Conservation (phyloP, 2,888 invertebrate species). For the Andrena bucephala region DNA sequence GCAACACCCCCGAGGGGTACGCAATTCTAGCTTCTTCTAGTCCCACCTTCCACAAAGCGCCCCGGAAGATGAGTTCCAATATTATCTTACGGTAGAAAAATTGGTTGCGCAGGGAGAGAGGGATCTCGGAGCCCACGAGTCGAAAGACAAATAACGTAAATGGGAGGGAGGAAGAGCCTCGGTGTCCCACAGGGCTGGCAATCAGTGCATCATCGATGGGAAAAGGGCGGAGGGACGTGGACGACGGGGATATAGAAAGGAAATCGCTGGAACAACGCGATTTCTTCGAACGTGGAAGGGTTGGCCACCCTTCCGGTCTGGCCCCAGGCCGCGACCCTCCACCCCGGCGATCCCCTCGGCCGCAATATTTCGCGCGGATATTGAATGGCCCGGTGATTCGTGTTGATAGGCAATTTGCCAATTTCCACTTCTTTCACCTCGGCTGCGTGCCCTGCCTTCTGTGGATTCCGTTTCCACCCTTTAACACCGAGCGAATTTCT, state of each 20-base stretch:
- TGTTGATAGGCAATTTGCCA: conserved; percentile 77
- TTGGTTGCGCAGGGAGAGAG: background rate
- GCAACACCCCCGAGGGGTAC: background rate
- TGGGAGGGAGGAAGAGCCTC: background rate
- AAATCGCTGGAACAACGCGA: conserved; percentile 62
- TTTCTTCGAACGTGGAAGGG: conserved; percentile 61
- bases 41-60: background rate
- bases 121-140: background rate
- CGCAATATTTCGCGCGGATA: conserved; percentile 74
- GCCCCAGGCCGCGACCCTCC: conserved; percentile 40
- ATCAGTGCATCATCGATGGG: conserved; percentile 57
- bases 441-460: background rate
- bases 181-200: conserved; percentile 46
- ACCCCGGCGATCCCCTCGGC: conserved; percentile 41
- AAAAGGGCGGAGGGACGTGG: background rate
- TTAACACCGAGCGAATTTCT: conserved; percentile 18
- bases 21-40: background rate
- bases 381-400: conserved; percentile 76
- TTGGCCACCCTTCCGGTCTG: background rate
- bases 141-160: background rate
- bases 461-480: conserved; percentile 12
- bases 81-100: background rate
- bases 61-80: background rate
- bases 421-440: conserved; percentile 68
- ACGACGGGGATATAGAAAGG: conserved; percentile 31